These are phyloP conservation scores for Octonoba sinensis DNA, from an alignment of 2,888 invertebrate genomes.

Conservation along the genomic window DNA sequence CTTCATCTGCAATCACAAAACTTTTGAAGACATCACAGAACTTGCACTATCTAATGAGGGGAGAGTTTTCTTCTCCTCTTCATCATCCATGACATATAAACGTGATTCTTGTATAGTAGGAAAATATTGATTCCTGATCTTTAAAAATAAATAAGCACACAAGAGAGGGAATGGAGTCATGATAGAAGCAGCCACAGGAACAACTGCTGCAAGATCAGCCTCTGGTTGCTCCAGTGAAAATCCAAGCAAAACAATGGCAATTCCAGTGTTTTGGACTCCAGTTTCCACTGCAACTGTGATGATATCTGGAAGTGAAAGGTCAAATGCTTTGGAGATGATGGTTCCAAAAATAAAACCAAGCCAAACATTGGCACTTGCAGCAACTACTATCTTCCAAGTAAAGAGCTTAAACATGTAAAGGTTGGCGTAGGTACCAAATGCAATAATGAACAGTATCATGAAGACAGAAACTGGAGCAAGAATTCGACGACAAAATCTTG, in stretches of 20 bases:
- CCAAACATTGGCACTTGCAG: conserved; percentile 86
- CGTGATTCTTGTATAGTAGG: conserved; percentile 14
- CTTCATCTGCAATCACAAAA: conserved; percentile 7
- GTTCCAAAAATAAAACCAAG: conserved; percentile 83
- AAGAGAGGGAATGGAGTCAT: conserved; percentile 86
- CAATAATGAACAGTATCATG: conserved; percentile 84
- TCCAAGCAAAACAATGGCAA: conserved; percentile 87
- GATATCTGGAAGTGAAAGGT: conserved; percentile 78
- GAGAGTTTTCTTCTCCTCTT: conserved; percentile 46
- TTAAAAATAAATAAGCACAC: conserved; percentile 52
- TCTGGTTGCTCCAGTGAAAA: conserved; percentile 86
- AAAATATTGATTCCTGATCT: conserved; percentile 39
- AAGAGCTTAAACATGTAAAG: conserved; percentile 89
- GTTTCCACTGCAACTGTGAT: conserved; percentile 90
- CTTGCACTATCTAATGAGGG: conserved; percentile 34
- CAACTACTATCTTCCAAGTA: conserved; percentile 85
- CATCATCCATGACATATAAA: conserved; percentile 51
- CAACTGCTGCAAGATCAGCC: conserved; percentile 81
- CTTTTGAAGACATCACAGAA: conserved; percentile 32
- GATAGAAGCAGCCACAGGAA: conserved; percentile 68
- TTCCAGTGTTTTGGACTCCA: conserved; percentile 93
- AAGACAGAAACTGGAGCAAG: conserved; percentile 86
- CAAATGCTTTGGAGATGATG: conserved; percentile 76
- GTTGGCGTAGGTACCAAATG: conserved; percentile 89
- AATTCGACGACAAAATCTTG: conserved; percentile 79